These are phyloP conservation scores for Yponomeuta sedellus DNA, from an alignment of 2,888 invertebrate species.

Conservation along the genomic window DNA sequence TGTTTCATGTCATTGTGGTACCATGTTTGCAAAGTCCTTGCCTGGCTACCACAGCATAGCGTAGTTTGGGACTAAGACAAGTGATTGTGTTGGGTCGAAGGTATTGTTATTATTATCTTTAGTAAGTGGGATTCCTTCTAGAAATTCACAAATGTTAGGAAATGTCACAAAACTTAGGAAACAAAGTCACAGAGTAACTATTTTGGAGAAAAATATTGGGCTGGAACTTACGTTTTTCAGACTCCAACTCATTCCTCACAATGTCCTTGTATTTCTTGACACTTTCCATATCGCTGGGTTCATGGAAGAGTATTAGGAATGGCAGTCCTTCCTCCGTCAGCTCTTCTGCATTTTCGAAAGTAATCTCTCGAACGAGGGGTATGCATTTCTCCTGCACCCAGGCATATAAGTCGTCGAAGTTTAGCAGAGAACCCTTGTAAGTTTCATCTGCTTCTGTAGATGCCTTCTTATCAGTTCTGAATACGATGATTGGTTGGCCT, in stretches of 20 bases:
- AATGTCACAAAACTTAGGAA: no score
- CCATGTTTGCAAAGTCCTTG: no score
- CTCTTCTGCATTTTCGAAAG: conserved; percentile 99
- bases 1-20: no score
- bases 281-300: conserved; percentile 86
- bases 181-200: no score
- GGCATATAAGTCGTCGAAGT: conserved; percentile 89
- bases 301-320: conserved; percentile 97
- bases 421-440: conserved; percentile 82
- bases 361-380: conserved; percentile 97
- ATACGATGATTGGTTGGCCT: conserved; percentile 88
- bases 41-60: no score
- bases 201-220: not conserved
- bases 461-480: conserved; percentile 86
- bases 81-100: no score
- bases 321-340: conserved; percentile 98
- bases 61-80: no score
- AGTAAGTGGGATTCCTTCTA: no score
- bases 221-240: conserved; percentile 90
- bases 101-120: no score
- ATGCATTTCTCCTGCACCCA: conserved; percentile 97
- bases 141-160: no score
- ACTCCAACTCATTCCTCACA: conserved; percentile 84
- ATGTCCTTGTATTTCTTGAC: conserved; percentile 91
- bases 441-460: conserved; percentile 91